phyloP scores from a whole-genome alignment of 1,140 invertebrate species.

The Euwallacea similis region DNA sequence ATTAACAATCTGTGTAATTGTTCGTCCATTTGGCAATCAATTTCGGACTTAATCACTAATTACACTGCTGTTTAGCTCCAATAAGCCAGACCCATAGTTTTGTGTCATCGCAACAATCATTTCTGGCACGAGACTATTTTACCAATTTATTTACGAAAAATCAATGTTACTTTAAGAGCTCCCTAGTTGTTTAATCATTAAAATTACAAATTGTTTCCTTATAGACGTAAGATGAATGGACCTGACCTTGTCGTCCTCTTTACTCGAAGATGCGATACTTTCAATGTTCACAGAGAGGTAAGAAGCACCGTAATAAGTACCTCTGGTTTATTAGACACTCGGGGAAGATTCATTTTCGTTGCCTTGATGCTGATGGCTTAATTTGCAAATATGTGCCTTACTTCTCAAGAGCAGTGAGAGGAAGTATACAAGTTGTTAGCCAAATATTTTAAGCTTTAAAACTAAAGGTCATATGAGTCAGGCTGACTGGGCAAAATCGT shows the following conservation, averaged over 20 bases:
- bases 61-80: not conserved
- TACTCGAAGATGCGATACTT: not conserved
- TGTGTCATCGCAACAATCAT: not conserved
- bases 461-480: too few relatives aligned
- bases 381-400: not conserved
- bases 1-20: slow-evolving; percentile 16
- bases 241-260: not conserved
- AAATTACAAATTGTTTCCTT: slow-evolving; percentile 2
- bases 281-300: not conserved
- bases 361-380: not conserved
- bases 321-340: not conserved
- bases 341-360: not conserved
- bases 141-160: not conserved
- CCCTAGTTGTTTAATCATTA: too few relatives aligned
- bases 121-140: not conserved
- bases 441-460: too few relatives aligned
- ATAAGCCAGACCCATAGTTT: not conserved
- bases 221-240: not conserved
- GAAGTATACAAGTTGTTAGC: too few relatives aligned
- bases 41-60: not conserved
- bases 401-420: not conserved
- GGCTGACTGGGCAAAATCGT: too few relatives aligned
- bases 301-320: not conserved
- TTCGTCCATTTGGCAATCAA: not conserved
- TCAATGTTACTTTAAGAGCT: too few relatives aligned